These are phyloP conservation scores for Ectemnius continuus DNA, from an alignment of 2,888 invertebrate species.

Conservation along the genomic window DNA sequence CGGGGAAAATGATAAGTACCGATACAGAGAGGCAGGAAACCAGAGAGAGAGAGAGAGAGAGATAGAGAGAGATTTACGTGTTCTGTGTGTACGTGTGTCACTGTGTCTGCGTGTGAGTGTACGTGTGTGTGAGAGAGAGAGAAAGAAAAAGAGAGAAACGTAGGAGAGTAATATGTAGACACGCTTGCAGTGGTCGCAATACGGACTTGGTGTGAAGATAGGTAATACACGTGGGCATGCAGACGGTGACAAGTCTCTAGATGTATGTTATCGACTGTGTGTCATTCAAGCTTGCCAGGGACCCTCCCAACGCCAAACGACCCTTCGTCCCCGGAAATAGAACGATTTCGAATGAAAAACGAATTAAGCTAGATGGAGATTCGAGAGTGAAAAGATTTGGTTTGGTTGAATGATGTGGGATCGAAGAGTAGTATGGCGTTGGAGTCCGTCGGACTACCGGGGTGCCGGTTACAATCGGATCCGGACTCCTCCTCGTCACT, in stretches of 20 bases:
- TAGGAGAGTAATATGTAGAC: slow-evolving; percentile 28
- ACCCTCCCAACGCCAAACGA: slow-evolving; percentile 4
- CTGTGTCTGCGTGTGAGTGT: no score
- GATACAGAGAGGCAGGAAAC: slow-evolving; percentile 46
- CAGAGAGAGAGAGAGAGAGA: slow-evolving; percentile 33
- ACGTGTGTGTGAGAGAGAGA: no score
- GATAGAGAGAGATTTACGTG: no score
- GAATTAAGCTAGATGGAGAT: no score
- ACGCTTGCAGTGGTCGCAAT: slow-evolving; percentile 39
- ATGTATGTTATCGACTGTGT: slow-evolving; percentile 38
- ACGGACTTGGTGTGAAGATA: slow-evolving; percentile 50
- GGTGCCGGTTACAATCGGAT: slow-evolving; percentile 38
- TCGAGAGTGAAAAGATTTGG: no score
- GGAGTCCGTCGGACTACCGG: slow-evolving; percentile 28
- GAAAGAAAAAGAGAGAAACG: neutral
- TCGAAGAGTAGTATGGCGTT: slow-evolving; percentile 20
- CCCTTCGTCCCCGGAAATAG: no score
- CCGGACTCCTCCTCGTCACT: slow-evolving; percentile 38
- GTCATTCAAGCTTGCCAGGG: slow-evolving; percentile 38
- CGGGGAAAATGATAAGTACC: slow-evolving; percentile 26
- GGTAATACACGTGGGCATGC: slow-evolving; percentile 56
- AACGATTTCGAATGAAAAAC: no score
- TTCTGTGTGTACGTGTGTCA: no score
- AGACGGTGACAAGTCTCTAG: slow-evolving; percentile 46
- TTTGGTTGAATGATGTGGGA: no score